Evolutionary conservation across 2,888 invertebrate species (phyloP).

Genomic region (Tanypteryx hageni): DNA sequence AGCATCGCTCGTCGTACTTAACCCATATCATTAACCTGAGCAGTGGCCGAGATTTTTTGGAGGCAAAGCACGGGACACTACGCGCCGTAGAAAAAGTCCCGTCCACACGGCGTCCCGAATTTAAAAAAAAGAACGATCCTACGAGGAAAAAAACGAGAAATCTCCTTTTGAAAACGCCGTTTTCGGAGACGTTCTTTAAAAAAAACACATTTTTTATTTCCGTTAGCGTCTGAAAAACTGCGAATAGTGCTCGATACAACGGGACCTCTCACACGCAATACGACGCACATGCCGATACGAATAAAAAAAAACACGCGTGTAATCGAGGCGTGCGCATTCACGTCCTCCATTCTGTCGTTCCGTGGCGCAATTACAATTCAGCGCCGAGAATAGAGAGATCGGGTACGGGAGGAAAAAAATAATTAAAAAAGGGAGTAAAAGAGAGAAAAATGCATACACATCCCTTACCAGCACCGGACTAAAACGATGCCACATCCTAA

Average conservation of each 20-base stretch:
- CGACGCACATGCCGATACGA: not conserved
- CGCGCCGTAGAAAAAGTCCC: not conserved
- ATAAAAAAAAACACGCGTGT: not conserved
- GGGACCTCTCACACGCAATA: not conserved
- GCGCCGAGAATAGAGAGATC: not conserved
- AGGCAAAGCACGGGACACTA: constrained; percentile 1
- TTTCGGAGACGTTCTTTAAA: not conserved
- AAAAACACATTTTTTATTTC: not conserved
- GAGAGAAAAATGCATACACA: not conserved
- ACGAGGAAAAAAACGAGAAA: not conserved
- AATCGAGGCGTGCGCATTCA: not conserved
- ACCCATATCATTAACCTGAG: constrained; percentile 35
- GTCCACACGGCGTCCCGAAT: not conserved
- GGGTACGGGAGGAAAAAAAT: not conserved
- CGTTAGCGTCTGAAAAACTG: not conserved
- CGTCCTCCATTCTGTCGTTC: too few relatives aligned
- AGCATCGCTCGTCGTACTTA: not conserved
- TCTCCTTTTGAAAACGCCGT: not conserved
- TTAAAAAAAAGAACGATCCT: not conserved
- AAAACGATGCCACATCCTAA: constrained; percentile 32
- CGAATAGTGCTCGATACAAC: not conserved
- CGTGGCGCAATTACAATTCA: not conserved
- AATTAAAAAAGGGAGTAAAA: not conserved
- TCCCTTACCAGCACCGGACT: not conserved
- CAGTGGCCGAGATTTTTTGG: constrained; percentile 32